These are phyloP conservation scores for Microctenopoma lineatum DNA, from an alignment of 2,797 vertebrate species.

Conservation along the genomic window DNA sequence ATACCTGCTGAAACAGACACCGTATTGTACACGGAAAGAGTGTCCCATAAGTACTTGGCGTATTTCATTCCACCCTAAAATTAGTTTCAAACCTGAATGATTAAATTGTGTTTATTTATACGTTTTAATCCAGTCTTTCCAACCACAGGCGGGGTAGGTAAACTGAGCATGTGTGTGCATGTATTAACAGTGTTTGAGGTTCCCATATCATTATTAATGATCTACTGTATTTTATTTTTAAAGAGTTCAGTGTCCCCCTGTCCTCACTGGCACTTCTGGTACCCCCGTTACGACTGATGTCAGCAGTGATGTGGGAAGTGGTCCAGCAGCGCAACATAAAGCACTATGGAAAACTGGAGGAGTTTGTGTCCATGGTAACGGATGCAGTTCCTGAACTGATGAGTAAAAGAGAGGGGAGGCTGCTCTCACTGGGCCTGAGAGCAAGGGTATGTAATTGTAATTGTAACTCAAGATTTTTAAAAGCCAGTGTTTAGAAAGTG, in stretches of 20 bases:
- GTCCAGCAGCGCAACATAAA: slow-evolving; percentile 79
- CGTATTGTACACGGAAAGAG: neutral
- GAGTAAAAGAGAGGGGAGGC: slow-evolving; percentile 84
- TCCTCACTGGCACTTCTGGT: slow-evolving; percentile 83
- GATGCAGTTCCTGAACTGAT: slow-evolving; percentile 86
- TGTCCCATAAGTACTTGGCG: too few species aligned
- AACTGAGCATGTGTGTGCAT: neutral
- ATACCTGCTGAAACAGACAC: neutral
- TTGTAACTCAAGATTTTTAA: neutral
- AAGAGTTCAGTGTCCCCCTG: slow-evolving; percentile 79
- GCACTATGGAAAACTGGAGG: slow-evolving; percentile 87
- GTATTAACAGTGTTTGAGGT: too few species aligned
- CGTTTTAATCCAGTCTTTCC: too few species aligned
- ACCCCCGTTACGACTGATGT: slow-evolving; percentile 84
- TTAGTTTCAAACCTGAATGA: neutral
- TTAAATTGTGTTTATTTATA: too few species aligned
- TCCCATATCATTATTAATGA: neutral
- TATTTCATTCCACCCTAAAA: neutral
- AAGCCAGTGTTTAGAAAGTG: neutral
- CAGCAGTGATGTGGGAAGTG: slow-evolving; percentile 88
- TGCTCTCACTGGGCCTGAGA: slow-evolving; percentile 87
- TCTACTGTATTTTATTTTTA: neutral
- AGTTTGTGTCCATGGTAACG: slow-evolving; percentile 87
- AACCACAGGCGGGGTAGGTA: neutral
- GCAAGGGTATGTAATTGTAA: slow-evolving; percentile 81